Evolutionary conservation across 2,888 invertebrate species (phyloP), one percentile per base, ranked within the genome.

Genomic region (Unio pictorum): DNA sequence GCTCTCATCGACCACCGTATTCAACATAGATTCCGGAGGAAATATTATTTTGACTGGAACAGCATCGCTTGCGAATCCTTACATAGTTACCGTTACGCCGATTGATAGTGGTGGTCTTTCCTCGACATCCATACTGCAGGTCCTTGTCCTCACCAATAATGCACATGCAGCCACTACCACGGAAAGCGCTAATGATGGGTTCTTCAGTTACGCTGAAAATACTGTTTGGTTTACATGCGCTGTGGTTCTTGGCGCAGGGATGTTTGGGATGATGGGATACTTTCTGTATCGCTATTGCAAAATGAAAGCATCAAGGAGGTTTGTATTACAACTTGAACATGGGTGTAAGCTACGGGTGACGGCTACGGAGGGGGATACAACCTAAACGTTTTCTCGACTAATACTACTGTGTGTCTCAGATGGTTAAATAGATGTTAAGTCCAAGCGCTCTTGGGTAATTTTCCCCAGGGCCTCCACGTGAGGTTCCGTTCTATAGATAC

Each of bases 1-100:
- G 17, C 58, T 79, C 18, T 66, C 73, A 1, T 64, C 68, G 20
- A 64, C 71, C 1, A 71, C 75, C n/a, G 61, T 69, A 17, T 75
- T 79, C 65, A 68, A 55, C 59, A 75, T 75, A 20, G 73, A 71
- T 28, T 63, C 64, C 18, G 65, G 61, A 55, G 71, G 79, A 20
- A 61, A 68, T 58, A 57, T 76, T 56, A 57, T 68, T 45, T 67
- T 72, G 64, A 71, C 71, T 71, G 68, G 73, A 67, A 26, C 62
- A 23, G 74, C 55, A 0, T 55, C 73, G 3, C 69, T 66, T n/a
- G 69, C 70, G 20, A 69, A 69, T n/a, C 61, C 67, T 17, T 74
- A 69, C 61, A 69, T 67, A 15, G 45, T 74, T 26, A 69, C 72
- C 18, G 69, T 67, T 34, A 71, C 71, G n/a, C 72, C 73, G n/a